Evolutionary conservation across 2,797 vertebrate genomes (phyloP).

Genomic region (Perdix hodgsoniae): DNA sequence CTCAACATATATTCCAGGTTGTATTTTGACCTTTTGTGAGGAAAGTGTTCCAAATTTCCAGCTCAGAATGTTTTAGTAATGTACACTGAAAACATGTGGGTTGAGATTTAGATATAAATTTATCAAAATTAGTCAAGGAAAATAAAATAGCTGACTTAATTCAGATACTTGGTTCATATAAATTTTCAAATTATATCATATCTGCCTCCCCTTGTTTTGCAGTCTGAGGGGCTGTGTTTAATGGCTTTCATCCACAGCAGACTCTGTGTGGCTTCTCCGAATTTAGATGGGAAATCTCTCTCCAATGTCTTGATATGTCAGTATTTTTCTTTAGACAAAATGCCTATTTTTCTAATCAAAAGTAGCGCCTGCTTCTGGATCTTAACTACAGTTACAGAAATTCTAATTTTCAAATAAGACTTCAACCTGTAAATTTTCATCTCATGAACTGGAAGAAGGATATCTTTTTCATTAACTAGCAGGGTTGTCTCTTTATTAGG

Average conservation of each 20-base stretch:
- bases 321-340: neutral
- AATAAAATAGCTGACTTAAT: neutral
- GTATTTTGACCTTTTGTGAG: neutral
- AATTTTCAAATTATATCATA: neutral
- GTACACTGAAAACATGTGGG: neutral
- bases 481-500: neutral
- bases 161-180: neutral
- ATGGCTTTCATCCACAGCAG: neutral
- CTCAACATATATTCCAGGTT: neutral
- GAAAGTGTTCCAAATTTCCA: neutral
- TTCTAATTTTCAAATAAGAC: neutral
- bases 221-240: neutral
- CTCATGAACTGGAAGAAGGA: neutral
- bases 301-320: neutral
- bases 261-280: neutral
- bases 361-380: neutral
- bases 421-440: neutral
- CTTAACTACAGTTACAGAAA: neutral
- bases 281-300: neutral
- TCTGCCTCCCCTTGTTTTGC: neutral
- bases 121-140: neutral
- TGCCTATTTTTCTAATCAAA: neutral
- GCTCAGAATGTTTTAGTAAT: neutral
- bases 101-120: neutral
- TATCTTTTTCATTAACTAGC: neutral